Base-by-base conservation (phyloP, 2,888 invertebrate genomes). In the Cremastobaeus sp. region DNA sequence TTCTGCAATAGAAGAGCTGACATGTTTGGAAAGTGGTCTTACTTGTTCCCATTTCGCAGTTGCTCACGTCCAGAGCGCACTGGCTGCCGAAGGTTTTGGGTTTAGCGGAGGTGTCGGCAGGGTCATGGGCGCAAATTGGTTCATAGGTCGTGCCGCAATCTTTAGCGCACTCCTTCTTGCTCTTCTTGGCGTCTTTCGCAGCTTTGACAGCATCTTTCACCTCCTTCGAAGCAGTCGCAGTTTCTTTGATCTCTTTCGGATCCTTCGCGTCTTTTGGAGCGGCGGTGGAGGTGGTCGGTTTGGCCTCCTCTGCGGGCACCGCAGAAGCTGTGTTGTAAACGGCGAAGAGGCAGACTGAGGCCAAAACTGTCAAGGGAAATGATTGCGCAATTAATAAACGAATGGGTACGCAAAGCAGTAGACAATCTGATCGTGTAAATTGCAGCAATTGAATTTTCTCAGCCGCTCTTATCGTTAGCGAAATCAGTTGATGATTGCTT, bases 31-130 rank as follows among this genome's bases (percentile, higher is more conserved):
- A 55, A 25, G 9, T 37, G 20, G 34, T 30, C 91, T 90, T 85
- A 92, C 92, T 90, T 43, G 90, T 90, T 79, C 90, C 90, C 79
- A 91, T 89, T 81, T 92, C 92, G 86, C 93, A 93, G 80, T 92
- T 93, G 84, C 91, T 90, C 78, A 91, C 91, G 71, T 90, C 89
- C 86, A 93, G 86, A 41, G 91, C 91, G 82, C 93, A 93, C 74
- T 90, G 90, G 81, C 88, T 91, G 74, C 91, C 92, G 77, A 92
- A 92, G 0, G 92, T 91, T 82, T 86, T 90, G 85, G 83, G 90
- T 30, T 87, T 88, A 28, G 77, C 75, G 81, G 66, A 91, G n/a
- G 8, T 88, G 48, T 86, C 90, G 0, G 90, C 89, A 4, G 89
- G 89, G 81, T 92, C 91, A 69, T 91, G 91, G 1, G 90, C 92